Evolutionary conservation across 2,888 invertebrate genomes (phyloP), one percentile per base, ranked within the genome.

Genomic region (Pollenia amentaria): DNA sequence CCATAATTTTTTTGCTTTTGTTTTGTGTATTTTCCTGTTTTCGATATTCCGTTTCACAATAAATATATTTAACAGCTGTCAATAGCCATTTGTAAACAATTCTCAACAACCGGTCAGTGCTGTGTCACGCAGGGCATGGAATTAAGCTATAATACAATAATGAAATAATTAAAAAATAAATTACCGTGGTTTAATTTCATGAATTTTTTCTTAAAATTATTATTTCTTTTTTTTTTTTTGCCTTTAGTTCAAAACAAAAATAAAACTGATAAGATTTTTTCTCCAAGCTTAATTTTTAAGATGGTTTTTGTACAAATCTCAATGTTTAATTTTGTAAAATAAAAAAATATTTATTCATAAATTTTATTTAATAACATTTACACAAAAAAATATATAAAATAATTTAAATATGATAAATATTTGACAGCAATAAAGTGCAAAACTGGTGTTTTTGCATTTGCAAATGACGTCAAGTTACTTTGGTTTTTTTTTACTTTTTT

Each of bases 41-140:
- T 55, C 40, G 42, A 73, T 46, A 53, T 55, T n/a, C 21, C 48
- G 44, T n/a, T n/a, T 79, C 69, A 84, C 73, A 75, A 84, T 73
- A 67, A 78, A 83, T 55, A 84, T 51, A n/a, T 75, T 78, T 60
- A 51, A 78, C 16, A 10, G 42, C 38, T 72, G 65, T 67, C 72
- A 67, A 60, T 78, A 53, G 10, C 29, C n/a, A 29, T 55, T 10
- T n/a, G 11, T 44, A 6, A 29, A 29, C 29, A 29, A 29, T 29
- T 29, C 29, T 29, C 6, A 29, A 44, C 18, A n/a, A 11, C 11
- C 44, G 42, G 40, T 3, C 21, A 40, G 16, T n/a, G 4, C 12
- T 16, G 1, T 12, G 42, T 53, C 29, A 55, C 4, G 6, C 18
- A 38, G 42, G 16, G 21, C 42, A 16, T n/a, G n/a, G n/a, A 62